These are phyloP conservation scores for Solenodon paradoxus DNA, from an alignment of 2,113 vertebrate genomes.

Conservation along the genomic window DNA sequence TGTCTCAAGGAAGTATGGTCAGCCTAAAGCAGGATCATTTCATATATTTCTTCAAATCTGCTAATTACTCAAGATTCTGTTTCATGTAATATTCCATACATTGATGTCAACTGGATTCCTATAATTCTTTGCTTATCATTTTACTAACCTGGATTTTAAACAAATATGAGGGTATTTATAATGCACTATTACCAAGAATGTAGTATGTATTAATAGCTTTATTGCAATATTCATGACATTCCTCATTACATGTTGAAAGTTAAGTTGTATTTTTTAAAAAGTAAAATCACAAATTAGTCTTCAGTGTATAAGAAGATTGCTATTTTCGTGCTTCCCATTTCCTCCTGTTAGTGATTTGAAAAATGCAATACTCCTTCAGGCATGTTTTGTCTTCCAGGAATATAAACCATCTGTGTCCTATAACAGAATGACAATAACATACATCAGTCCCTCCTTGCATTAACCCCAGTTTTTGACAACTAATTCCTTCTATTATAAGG, in stretches of 20 bases:
- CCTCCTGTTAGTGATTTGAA: neutral
- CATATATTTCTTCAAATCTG: neutral
- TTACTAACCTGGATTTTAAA: neutral
- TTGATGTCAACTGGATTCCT: neutral
- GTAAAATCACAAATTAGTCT: slow-evolving; percentile 19
- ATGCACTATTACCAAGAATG: slow-evolving; percentile 14
- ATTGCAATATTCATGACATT: neutral
- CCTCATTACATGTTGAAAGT: neutral
- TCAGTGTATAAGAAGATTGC: neutral
- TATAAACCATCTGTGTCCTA: slow-evolving; percentile 92
- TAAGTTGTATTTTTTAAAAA: slow-evolving; percentile 32
- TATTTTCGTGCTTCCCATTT: neutral
- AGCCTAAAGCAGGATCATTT: neutral
- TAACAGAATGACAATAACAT: slow-evolving; percentile 40
- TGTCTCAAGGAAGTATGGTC: no score
- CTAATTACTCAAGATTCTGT: neutral
- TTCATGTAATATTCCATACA: neutral
- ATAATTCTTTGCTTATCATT: neutral
- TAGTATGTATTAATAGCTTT: neutral
- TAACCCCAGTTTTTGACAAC: neutral
- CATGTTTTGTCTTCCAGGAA: slow-evolving; percentile 75
- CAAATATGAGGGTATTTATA: neutral
- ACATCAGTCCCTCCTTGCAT: neutral
- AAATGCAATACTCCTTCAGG: slow-evolving; percentile 48
- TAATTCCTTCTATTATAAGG: neutral